Percentiles rank a stretch among this genome's conserved stretches.
These are phyloP conservation scores for Cyclura pinguis DNA, from an alignment of 2,797 vertebrate species.

Conservation along the genomic window DNA sequence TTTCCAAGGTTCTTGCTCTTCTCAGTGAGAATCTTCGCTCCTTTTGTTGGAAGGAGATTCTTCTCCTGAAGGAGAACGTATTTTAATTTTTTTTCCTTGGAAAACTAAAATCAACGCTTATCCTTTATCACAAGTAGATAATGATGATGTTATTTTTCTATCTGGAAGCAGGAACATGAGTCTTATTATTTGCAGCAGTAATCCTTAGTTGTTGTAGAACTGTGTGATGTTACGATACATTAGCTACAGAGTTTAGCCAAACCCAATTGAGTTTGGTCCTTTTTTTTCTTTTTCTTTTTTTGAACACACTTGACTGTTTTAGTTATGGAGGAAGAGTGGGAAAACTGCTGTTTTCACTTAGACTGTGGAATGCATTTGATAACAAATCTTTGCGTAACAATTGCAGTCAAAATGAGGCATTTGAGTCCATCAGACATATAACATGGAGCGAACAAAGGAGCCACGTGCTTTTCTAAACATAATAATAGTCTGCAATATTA, in stretches of 20 bases:
- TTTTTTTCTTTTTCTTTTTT: not conserved
- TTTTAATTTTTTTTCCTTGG: not conserved
- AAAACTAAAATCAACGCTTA: not conserved
- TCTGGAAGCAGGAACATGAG: not conserved
- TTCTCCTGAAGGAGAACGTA: not conserved
- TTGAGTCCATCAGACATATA: not conserved
- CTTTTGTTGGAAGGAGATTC: not conserved
- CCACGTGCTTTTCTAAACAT: not conserved
- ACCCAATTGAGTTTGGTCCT: not conserved
- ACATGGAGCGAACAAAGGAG: not conserved
- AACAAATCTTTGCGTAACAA: not conserved
- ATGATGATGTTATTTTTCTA: not conserved
- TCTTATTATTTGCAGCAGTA: not conserved
- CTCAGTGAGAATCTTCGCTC: not conserved
- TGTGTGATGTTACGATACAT: not conserved
- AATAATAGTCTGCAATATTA: not conserved
- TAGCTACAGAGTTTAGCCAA: not conserved
- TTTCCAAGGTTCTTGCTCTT: not conserved
- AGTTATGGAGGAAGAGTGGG: not conserved
- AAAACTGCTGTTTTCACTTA: not conserved
- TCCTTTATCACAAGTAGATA: too few species aligned
- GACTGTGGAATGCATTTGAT: not conserved
- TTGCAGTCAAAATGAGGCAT: not conserved
- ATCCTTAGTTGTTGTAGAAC: not conserved
- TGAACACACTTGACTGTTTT: not conserved